Evolutionary conservation across 2,888 invertebrate species (phyloP).

Genomic region (Lepidonotus clava): DNA sequence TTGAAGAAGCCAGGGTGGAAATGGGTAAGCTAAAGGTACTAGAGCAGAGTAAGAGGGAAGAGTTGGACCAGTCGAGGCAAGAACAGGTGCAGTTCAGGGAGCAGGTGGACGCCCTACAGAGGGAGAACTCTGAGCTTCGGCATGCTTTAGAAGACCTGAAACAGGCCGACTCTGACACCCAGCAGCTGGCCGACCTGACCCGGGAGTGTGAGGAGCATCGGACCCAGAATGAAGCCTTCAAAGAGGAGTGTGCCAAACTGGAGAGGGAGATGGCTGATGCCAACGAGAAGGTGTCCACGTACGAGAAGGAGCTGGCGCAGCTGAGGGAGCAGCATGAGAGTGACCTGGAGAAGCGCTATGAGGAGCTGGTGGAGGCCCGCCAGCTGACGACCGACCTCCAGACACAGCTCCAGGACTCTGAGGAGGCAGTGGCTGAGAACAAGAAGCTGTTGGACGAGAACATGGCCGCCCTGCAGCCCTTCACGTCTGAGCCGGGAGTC

Average conservation of each 20-base stretch:
- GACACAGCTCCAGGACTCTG: background rate
- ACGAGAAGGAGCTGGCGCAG: background rate
- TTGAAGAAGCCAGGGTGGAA: background rate
- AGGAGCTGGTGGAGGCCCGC: conserved; percentile 42
- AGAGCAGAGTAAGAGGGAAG: background rate
- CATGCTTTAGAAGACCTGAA: conserved; percentile 15
- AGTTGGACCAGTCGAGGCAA: background rate
- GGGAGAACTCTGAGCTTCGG: conserved; percentile 6
- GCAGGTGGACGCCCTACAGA: conserved; percentile 39
- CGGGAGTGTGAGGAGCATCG: conserved; percentile 20
- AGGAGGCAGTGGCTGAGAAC: conserved; percentile 5
- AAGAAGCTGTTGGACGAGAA: conserved; percentile 42
- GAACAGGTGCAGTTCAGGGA: background rate
- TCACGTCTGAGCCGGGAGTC: background rate
- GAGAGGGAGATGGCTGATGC: conserved; percentile 21
- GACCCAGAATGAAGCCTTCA: conserved; percentile 40
- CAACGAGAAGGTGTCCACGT: conserved; percentile 4
- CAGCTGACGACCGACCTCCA: conserved; percentile 19
- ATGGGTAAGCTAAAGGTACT: background rate
- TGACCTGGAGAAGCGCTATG: background rate
- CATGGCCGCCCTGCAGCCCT: conserved; percentile 27
- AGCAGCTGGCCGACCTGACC: conserved; percentile 39
- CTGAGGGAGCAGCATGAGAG: conserved; percentile 27
- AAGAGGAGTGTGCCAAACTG: conserved; percentile 30
- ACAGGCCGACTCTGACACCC: background rate